These are phyloP conservation scores for Romanogobio albipinnatus DNA, from an alignment of 2,113 vertebrate genomes.

Conservation along the genomic window DNA sequence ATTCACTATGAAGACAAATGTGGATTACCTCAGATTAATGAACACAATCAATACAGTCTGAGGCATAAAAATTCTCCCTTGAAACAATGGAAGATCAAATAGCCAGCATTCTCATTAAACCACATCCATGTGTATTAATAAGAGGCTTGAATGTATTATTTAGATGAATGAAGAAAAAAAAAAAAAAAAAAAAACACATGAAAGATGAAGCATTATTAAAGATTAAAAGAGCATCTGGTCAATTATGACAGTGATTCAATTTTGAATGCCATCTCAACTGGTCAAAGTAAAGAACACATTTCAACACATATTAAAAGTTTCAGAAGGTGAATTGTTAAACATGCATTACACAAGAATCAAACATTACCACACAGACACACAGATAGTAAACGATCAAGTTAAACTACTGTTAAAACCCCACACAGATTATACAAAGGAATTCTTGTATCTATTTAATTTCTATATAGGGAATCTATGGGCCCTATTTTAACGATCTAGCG, in stretches of 20 bases:
- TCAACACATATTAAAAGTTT: background rate
- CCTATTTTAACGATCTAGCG: too few species aligned
- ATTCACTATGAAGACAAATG: background rate
- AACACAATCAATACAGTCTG: background rate
- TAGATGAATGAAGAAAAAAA: background rate
- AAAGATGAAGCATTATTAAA: conserved; percentile 40
- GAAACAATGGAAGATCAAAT: conserved; percentile 39
- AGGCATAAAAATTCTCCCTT: background rate
- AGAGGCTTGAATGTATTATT: conserved; percentile 28
- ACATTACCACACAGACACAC: too few species aligned
- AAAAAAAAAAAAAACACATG: background rate
- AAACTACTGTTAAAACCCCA: too few species aligned
- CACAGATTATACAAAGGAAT: too few species aligned
- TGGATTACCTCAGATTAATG: background rate
- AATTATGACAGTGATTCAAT: conserved; percentile 4
- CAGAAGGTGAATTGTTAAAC: background rate
- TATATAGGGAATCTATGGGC: too few species aligned
- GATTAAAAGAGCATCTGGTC: conserved; percentile 46
- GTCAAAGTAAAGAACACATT: background rate
- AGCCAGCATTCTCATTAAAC: conserved; percentile 19
- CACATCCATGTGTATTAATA: conserved; percentile 37
- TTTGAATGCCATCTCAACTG: conserved; percentile 6
- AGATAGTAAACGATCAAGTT: too few species aligned
- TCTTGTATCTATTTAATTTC: too few species aligned
- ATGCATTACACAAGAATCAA: too few species aligned